A percentile compares a stretch with the other conserved stretches of the same genome.
These are phyloP conservation scores for Antheraea assamensis DNA, from an alignment of 2,888 invertebrate species.

Conservation along the genomic window DNA sequence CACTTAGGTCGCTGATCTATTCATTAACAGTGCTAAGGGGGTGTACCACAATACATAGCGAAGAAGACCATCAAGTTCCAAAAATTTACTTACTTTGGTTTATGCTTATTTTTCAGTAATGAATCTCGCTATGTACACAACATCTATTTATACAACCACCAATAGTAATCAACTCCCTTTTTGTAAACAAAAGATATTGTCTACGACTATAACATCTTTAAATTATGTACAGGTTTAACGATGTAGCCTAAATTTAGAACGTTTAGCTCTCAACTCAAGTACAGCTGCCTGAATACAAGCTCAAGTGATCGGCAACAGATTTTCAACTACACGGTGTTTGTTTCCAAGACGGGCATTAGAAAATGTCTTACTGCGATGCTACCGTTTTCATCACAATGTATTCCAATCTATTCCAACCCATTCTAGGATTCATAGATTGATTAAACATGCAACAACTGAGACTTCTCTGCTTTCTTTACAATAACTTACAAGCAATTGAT, in stretches of 20 bases:
- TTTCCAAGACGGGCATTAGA: background rate
- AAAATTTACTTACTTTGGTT: constrained; percentile 35
- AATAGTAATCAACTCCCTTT: no score
- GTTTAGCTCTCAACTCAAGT: background rate
- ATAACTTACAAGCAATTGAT: background rate
- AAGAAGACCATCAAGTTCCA: constrained; percentile 34
- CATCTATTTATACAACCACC: no score
- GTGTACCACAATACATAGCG: constrained; percentile 30
- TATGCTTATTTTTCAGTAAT: background rate
- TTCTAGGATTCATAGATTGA: background rate
- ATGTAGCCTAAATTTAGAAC: no score
- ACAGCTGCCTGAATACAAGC: background rate
- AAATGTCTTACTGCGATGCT: background rate
- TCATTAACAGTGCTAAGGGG: constrained; percentile 29
- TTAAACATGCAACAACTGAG: background rate
- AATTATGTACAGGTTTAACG: no score
- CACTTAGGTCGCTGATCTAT: constrained; percentile 3
- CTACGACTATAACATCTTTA: no score
- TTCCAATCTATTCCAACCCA: background rate
- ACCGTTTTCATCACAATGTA: background rate
- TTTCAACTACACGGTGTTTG: background rate
- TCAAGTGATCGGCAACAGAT: background rate
- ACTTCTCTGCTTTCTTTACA: background rate
- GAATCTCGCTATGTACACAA: background rate
- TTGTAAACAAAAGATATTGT: no score